A percentile compares a stretch with the other conserved stretches of the same genome.
Conservation (phyloP, 2,888 invertebrate genomes). For the Melolontha melolontha region DNA sequence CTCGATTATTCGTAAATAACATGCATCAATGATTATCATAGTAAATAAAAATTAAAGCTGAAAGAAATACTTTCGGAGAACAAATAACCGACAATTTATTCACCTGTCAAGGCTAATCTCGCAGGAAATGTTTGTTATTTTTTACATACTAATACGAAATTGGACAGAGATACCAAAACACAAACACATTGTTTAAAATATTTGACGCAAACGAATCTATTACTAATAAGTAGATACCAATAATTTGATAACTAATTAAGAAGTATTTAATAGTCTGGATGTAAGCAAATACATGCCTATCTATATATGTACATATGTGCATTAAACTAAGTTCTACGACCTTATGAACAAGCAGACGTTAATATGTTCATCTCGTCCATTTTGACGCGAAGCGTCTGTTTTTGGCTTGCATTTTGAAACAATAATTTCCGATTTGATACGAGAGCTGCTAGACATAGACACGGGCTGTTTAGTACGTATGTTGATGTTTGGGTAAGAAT, state of each 20-base stretch:
- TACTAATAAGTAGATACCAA: neutral
- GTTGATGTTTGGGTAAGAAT: too few species aligned
- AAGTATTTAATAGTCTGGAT: too few species aligned
- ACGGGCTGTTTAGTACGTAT: too few species aligned
- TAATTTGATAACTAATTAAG: slow-evolving; percentile 22
- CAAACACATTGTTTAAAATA: slow-evolving; percentile 25
- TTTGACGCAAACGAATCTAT: slow-evolving; percentile 14
- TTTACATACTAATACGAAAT: slow-evolving; percentile 29
- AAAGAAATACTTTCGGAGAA: slow-evolving; percentile 12
- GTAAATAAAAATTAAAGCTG: slow-evolving; percentile 13
- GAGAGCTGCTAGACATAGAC: too few species aligned
- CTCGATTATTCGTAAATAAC: slow-evolving; percentile 14
- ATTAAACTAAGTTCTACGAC: too few species aligned
- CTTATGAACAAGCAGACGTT: too few species aligned
- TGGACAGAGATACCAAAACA: slow-evolving; percentile 18
- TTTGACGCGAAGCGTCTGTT: too few species aligned
- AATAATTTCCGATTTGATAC: too few species aligned
- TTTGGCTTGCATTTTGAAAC: too few species aligned
- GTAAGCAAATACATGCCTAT: too few species aligned
- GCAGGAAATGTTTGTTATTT: slow-evolving; percentile 21
- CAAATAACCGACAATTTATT: slow-evolving; percentile 26
- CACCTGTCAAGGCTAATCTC: slow-evolving; percentile 20
- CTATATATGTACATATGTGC: too few species aligned
- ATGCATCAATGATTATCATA: slow-evolving; percentile 18
- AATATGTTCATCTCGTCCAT: too few species aligned